Evolutionary conservation across 2,797 vertebrate species (phyloP), one percentile per base, ranked within the genome.

Genomic region (Lutjanus argentimaculatus): DNA sequence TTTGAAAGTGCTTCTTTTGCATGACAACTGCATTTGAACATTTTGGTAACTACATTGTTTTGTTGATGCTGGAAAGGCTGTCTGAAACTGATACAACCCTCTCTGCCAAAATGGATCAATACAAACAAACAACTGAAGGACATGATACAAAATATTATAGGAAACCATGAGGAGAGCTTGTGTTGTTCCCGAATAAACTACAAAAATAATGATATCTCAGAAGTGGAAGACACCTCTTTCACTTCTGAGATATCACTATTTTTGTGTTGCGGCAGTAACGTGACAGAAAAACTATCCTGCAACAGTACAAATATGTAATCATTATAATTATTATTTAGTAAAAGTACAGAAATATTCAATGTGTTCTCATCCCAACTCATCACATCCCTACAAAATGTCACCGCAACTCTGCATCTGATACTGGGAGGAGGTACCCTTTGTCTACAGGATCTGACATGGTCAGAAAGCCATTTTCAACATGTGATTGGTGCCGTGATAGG

Each of bases 81-180:
- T 55, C 45, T 70, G 51, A 48, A 36, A 77, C 21, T 9, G 3
- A 22, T 19, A 16, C 17, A 36, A 42, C 61, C 25, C n/a, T 22
- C 55, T 55, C 48, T 48, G 66, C 13, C 42, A 22, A 42, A 55
- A 56, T 14, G 15, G 42, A 77, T 70, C 67, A n/a, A 64, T 42
- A 57, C n/a, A 53, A 17, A 36, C 19, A n/a, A 64, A 42, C 17
- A 19, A n/a, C 17, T 59, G 30, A 4, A 14, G 36, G 46, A 72
- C 12, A 52, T 16, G 8, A 6, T 17, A 45, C 25, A 58, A 56
- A 25, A 12, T n/a, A 53, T 5, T 21, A 45, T 1, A 70, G 6
- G 6, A 36, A 30, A 57, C 49, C 17, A 14, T 69, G 5, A n/a
- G 13, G 42, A 3, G 49, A 57, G 62, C 36, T 4, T 16, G 36